Conservation (phyloP, 2,113 vertebrate genomes). For the Myotis brandtii region DNA sequence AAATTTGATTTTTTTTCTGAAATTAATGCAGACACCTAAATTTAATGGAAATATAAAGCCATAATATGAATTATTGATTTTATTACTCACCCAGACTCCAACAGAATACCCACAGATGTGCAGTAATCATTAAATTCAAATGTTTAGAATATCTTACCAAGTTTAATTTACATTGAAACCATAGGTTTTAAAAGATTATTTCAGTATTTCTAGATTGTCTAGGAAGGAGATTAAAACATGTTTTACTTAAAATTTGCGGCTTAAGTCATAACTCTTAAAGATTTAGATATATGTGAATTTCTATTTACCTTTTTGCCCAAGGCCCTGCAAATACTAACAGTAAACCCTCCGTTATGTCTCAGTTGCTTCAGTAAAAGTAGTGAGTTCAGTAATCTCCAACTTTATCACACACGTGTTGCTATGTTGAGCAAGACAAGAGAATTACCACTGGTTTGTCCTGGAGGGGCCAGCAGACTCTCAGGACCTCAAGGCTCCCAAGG, state of each 20-base stretch:
- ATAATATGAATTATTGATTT: background rate
- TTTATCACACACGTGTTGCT: accelerated
- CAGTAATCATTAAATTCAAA: background rate
- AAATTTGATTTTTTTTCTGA: background rate
- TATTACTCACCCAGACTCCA: background rate
- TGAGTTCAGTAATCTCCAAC: background rate
- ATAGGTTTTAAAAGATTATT: background rate
- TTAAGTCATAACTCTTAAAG: background rate
- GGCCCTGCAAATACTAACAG: background rate
- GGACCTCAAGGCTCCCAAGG: background rate
- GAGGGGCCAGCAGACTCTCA: background rate
- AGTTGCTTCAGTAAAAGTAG: background rate
- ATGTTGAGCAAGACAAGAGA: background rate
- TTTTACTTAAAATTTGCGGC: background rate
- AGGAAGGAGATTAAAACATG: background rate
- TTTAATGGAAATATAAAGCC: background rate
- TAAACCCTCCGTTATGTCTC: background rate
- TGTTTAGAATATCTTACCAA: background rate
- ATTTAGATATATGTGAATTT: background rate
- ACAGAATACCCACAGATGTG: background rate
- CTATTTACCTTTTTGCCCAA: background rate
- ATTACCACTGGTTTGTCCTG: background rate
- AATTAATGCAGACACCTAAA: background rate
- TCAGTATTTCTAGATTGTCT: background rate
- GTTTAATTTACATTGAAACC: background rate